phyloP scores from a whole-genome alignment of 1,140 invertebrate species.

The Matsumurasca onukii region DNA sequence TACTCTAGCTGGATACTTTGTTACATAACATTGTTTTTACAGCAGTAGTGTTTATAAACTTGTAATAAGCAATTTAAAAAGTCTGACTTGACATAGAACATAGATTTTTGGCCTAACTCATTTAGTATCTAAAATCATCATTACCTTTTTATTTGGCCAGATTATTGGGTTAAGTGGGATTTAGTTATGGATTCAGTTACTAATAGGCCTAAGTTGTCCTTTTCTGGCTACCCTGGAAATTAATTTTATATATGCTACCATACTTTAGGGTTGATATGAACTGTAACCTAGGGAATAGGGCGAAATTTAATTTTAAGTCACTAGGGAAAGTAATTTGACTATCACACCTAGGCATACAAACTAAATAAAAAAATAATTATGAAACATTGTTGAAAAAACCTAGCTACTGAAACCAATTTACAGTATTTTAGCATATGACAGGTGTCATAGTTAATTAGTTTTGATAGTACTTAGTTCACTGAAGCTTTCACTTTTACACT shows the following conservation, averaged over 20 bases:
- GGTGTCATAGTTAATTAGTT: background rate
- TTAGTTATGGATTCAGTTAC: background rate
- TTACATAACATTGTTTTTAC: constrained; percentile 18
- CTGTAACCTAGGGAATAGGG: background rate
- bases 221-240: background rate
- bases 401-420: background rate
- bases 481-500: too few species aligned
- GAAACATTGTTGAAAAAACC: background rate
- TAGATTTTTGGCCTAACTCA: background rate
- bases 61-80: constrained; percentile 13
- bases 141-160: background rate
- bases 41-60: background rate
- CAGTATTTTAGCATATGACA: background rate
- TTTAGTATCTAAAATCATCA: background rate
- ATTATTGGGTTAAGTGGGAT: background rate
- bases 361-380: background rate
- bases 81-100: background rate
- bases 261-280: background rate
- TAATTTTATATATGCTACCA: background rate
- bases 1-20: background rate
- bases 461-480: too few species aligned
- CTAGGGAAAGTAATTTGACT: background rate
- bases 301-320: too few species aligned
- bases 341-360: background rate
- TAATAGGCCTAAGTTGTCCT: background rate